Evolutionary conservation across 2,797 vertebrate genomes (phyloP).

Genomic region (Chrosomus eos): DNA sequence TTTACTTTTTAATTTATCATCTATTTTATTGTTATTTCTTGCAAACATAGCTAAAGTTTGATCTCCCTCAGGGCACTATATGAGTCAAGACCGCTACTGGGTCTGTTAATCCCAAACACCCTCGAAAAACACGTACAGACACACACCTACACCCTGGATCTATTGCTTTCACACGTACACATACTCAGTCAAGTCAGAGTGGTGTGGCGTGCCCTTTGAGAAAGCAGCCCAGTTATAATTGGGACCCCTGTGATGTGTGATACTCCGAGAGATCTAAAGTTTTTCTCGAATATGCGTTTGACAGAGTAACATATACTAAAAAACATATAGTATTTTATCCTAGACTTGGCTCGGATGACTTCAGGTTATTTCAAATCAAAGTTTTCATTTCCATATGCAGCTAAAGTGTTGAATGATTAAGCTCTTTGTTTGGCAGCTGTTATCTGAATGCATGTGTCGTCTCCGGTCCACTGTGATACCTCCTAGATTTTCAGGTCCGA

Average conservation of each 20-base stretch:
- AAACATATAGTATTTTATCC: background rate
- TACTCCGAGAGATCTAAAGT: conserved; percentile 18
- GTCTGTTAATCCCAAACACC: conserved; percentile 35
- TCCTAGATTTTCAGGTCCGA: conserved; percentile 2
- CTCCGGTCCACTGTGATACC: background rate
- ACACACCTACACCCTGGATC: conserved; percentile 3
- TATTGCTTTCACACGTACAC: conserved; percentile 19
- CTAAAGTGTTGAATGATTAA: background rate
- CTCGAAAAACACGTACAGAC: conserved; percentile 23
- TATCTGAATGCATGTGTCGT: background rate
- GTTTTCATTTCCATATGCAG: background rate
- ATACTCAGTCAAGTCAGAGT: conserved; percentile 34
- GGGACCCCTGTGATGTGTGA: conserved; percentile 43
- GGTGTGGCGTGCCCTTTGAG: conserved; percentile 15
- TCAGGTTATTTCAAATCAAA: background rate
- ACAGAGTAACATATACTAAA: conserved; percentile 11
- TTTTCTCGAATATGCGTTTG: conserved; percentile 34
- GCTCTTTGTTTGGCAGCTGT: background rate
- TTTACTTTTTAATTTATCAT: background rate
- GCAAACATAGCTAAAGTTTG: background rate
- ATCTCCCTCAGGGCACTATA: background rate
- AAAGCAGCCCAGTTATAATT: conserved; percentile 52
- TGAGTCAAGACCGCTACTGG: background rate
- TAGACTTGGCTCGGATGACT: background rate
- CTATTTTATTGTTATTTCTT: background rate